A percentile compares a stretch with the other conserved stretches of the same genome.
Evolutionary conservation across 2,888 invertebrate genomes (phyloP).

Genomic region (Volucella inflata): DNA sequence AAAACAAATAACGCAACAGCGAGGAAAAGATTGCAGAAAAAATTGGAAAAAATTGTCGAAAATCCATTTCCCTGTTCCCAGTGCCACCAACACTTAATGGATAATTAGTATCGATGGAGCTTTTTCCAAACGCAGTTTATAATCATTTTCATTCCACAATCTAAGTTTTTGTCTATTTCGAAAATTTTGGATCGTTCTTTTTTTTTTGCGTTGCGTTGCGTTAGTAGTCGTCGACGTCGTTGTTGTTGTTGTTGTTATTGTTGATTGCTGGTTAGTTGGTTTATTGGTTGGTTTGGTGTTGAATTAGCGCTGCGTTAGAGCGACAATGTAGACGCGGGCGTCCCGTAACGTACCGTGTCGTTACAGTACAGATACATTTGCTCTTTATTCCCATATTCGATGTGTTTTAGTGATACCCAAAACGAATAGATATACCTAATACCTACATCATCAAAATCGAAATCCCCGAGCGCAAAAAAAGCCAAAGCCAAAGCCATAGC

Average conservation of each 20-base stretch:
- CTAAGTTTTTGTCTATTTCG: slow-evolving; percentile 63
- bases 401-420: slow-evolving; percentile 66
- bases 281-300: not conserved
- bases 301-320: not conserved
- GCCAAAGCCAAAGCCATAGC: too few species aligned
- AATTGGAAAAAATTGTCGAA: slow-evolving; percentile 43
- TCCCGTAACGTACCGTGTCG: slow-evolving; percentile 44
- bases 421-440: not conserved
- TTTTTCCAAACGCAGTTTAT: slow-evolving; percentile 75
- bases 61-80: slow-evolving; percentile 65
- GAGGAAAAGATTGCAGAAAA: slow-evolving; percentile 4
- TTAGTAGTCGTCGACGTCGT: slow-evolving; percentile 4
- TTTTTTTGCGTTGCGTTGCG: slow-evolving; percentile 16
- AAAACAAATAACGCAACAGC: slow-evolving; percentile 19
- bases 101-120: slow-evolving; percentile 75
- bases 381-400: slow-evolving; percentile 33
- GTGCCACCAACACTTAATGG: slow-evolving; percentile 64
- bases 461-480: slow-evolving; percentile 54
- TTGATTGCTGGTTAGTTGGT: too few species aligned
- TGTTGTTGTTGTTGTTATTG: too few species aligned
- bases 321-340: not conserved
- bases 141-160: slow-evolving; percentile 71
- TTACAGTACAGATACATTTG: slow-evolving; percentile 67
- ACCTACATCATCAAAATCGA: slow-evolving; percentile 55
- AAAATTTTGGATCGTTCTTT: slow-evolving; percentile 7